Conservation (phyloP, 2,797 vertebrate species). For the Zenarchopterus dispar region DNA sequence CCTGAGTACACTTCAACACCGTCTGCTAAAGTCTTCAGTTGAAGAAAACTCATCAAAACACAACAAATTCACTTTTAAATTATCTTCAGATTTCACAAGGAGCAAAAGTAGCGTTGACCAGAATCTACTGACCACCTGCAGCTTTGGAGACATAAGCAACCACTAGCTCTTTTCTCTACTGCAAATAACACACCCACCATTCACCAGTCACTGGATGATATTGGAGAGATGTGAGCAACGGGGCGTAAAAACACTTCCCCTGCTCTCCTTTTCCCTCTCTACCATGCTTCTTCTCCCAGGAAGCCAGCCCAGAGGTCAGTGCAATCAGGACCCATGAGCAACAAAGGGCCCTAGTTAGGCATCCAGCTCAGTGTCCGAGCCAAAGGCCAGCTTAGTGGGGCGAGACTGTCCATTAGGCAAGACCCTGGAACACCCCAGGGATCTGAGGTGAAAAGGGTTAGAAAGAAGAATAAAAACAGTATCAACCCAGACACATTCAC, state of each 20-base stretch:
- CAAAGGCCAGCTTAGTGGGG: conserved; percentile 80
- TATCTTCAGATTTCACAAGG: background rate
- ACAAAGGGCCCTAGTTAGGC: conserved; percentile 78
- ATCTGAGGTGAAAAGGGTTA: conserved; percentile 67
- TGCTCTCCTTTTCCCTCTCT: conserved; percentile 50
- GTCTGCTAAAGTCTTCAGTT: no score
- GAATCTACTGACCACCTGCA: conserved; percentile 38
- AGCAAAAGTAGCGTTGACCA: background rate
- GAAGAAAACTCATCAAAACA: no score
- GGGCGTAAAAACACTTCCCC: conserved; percentile 70
- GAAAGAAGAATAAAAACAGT: conserved; percentile 71
- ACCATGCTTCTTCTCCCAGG: conserved; percentile 65
- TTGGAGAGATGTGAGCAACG: conserved; percentile 67
- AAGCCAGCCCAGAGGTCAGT: conserved; percentile 77
- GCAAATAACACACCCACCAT: conserved; percentile 40
- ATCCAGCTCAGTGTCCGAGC: conserved; percentile 72
- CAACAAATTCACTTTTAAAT: background rate
- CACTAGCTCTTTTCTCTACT: conserved; percentile 39
- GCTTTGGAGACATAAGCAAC: conserved; percentile 38
- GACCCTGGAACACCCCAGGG: conserved; percentile 76
- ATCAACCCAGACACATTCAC: conserved; percentile 71
- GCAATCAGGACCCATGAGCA: conserved; percentile 83
- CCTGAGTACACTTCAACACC: no score
- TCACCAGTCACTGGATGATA: conserved; percentile 44
- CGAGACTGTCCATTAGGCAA: conserved; percentile 80